phyloP scores from a whole-genome alignment of 2,113 vertebrate species.

The human (Homo sapiens) region DNA sequence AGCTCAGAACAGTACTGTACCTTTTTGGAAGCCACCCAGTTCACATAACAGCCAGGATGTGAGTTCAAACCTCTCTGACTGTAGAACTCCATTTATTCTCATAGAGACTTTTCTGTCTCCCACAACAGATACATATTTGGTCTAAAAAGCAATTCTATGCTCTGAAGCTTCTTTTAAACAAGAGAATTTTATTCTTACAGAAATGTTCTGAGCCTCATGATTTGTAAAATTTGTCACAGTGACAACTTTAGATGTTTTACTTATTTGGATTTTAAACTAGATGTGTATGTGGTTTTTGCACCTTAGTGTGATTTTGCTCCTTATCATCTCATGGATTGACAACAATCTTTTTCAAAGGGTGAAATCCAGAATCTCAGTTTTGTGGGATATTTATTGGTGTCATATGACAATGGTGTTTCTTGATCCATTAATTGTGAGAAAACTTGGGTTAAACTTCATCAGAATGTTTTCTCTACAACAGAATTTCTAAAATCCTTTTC shows the following conservation, averaged over 20 bases:
- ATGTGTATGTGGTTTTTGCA: not conserved
- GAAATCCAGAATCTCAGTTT: not conserved
- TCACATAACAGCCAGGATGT: not conserved
- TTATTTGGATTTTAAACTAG: not conserved
- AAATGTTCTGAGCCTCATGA: not conserved
- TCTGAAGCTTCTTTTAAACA: not conserved
- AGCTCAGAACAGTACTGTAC: not conserved
- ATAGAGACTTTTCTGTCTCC: not conserved
- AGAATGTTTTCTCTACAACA: not conserved
- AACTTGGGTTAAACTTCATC: not conserved
- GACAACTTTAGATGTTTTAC: not conserved
- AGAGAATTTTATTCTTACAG: not conserved
- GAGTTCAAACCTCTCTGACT: not conserved
- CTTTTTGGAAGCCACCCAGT: not conserved
- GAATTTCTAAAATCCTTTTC: constrained; percentile 5
- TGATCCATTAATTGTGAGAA: not conserved
- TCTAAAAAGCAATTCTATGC: not conserved
- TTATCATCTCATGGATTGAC: not conserved
- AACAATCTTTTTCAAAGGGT: not conserved
- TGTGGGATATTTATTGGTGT: not conserved
- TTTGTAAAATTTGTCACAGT: not conserved
- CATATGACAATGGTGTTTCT: not conserved
- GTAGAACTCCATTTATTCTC: not conserved
- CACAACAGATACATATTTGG: too few relatives aligned
- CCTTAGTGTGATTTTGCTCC: not conserved